Evolutionary conservation across 2,888 invertebrate genomes (phyloP).

Genomic region (Eubasilissa splendida): DNA sequence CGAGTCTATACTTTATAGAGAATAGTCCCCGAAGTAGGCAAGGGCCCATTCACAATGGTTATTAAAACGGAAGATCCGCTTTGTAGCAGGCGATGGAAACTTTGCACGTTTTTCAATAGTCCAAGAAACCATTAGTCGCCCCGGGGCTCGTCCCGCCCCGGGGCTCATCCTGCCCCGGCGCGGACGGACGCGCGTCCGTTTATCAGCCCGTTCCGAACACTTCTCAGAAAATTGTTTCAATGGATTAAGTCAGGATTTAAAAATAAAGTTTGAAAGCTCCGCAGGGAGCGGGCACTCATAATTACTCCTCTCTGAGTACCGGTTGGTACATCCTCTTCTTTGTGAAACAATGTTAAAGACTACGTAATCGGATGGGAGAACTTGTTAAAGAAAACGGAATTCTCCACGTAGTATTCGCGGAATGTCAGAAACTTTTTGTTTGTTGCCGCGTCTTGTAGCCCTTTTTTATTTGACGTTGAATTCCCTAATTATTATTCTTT

Average conservation of each 20-base stretch:
- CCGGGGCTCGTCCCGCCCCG: neutral
- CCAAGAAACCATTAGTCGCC: slow-evolving; percentile 46
- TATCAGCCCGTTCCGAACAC: slow-evolving; percentile 46
- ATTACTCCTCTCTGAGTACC: slow-evolving; percentile 50
- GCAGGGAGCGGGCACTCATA: slow-evolving; percentile 49
- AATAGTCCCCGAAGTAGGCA: neutral
- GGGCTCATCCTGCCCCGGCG: neutral
- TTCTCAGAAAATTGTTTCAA: slow-evolving; percentile 46
- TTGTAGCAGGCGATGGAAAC: slow-evolving; percentile 28
- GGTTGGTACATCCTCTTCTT: slow-evolving; percentile 54
- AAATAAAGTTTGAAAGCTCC: slow-evolving; percentile 56
- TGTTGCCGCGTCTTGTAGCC: slow-evolving; percentile 45
- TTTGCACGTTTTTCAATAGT: slow-evolving; percentile 50
- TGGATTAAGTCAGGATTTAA: slow-evolving; percentile 56
- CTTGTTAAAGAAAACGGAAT: slow-evolving; percentile 56
- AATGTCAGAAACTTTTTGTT: slow-evolving; percentile 54
- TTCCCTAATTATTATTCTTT: slow-evolving; percentile 56
- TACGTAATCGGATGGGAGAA: slow-evolving; percentile 53
- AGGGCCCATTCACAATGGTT: slow-evolving; percentile 33
- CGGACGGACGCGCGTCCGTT: slow-evolving; percentile 21
- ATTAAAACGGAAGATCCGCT: slow-evolving; percentile 47
- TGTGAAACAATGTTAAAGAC: slow-evolving; percentile 57
- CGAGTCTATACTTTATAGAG: too few species aligned
- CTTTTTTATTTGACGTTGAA: slow-evolving; percentile 45
- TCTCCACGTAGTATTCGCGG: slow-evolving; percentile 49